Base-by-base conservation (phyloP, 2,888 invertebrate species). In the Drosophila melanosoma region DNA sequence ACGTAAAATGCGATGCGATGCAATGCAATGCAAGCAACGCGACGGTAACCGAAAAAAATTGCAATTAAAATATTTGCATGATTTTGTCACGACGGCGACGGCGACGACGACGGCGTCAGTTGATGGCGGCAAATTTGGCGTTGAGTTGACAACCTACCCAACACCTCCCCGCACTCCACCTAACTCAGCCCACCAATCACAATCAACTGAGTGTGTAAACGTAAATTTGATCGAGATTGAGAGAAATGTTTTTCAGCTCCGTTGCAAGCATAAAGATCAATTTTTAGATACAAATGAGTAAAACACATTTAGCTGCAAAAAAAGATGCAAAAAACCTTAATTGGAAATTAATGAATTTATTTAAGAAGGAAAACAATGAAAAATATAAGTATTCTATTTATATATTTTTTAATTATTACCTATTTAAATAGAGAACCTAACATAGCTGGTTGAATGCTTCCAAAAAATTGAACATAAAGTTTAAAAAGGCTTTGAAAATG, bases 51-150 rank as follows among this genome's bases (percentile, higher is more conserved):
- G 42, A 51, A 40, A 75, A 77, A 74, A 73, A 76, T 61, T 65
- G 85, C 85, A 86, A 86, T 86, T 86, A 86, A 89, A 89, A 86
- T 86, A 79, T 89, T 86, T 86, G 77, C 57, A 68, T 49, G 76
- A 89, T 74, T 85, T 83, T 86, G 88, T 89, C 86, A 81, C 65
- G 67, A 76, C 59, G 66, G 3, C 71, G 68, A 67, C 82, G 82
- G 53, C 76, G 65, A 70, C 71, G 57, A 69, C 81, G 78, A 60
- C 74, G 63, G 66, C 70, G 69, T 70, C 70, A 69, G 68, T 68
- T 68, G 84, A 69, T 63, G 79, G 73, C 69, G 72, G 75, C 61
- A 83, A 70, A 62, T 70, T 80, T 76, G 77, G 78, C 78, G 81
- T 81, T 76, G 81, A 81, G 72, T 76, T 76, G 77, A 65, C 72